Conservation (phyloP, 2,888 invertebrate species). For the Agriopis aurantiaria region DNA sequence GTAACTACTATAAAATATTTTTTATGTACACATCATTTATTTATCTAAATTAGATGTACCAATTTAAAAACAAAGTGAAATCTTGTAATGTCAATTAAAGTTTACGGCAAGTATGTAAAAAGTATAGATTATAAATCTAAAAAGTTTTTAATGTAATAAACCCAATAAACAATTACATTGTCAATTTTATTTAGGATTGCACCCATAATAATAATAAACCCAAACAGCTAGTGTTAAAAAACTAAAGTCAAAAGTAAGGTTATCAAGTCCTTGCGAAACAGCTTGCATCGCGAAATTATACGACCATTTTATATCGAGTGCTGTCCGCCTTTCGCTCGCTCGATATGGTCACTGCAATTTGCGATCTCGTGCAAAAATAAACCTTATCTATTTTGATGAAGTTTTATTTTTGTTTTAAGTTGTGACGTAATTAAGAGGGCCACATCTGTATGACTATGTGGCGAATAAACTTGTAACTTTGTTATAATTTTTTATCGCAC, state of each 20-base stretch:
- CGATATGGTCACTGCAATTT: conserved; percentile 59
- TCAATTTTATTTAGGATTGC: too few relatives aligned
- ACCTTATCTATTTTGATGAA: conserved; percentile 14
- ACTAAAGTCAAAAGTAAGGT: conserved; percentile 24
- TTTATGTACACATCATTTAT: neutral
- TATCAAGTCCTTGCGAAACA: conserved; percentile 28
- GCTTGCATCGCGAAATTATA: conserved; percentile 9
- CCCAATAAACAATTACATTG: too few relatives aligned
- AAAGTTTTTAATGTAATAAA: too few relatives aligned
- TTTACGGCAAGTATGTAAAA: too few relatives aligned
- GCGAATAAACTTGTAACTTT: conserved; percentile 10
- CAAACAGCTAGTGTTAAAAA: neutral
- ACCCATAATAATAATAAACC: too few relatives aligned
- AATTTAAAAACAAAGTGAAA: neutral
- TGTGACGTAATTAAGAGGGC: conserved; percentile 11
- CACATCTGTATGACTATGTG: conserved; percentile 2
- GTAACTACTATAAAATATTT: neutral
- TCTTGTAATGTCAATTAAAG: too few relatives aligned
- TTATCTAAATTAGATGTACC: neutral
- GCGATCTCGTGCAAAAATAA: conserved; percentile 38
- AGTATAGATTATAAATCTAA: too few relatives aligned
- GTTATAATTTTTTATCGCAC: conserved; percentile 29
- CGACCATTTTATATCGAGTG: conserved; percentile 42
- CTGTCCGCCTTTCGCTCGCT: conserved; percentile 52
- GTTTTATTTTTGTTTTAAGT: conserved; percentile 2